Conservation (phyloP, 2,113 vertebrate species). For the Accipiter cooperii region DNA sequence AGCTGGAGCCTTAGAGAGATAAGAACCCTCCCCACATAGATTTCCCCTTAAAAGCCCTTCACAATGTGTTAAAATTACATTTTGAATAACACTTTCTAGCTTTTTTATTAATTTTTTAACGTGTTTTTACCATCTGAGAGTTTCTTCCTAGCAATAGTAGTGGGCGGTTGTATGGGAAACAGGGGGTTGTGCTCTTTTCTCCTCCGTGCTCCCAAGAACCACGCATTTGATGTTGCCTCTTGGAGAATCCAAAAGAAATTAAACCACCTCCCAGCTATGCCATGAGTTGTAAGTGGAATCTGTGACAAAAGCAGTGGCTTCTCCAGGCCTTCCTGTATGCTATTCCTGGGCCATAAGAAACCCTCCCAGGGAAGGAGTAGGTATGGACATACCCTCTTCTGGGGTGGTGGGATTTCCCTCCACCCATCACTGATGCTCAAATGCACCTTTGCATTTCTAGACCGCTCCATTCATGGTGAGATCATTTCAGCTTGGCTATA, state of each 20-base stretch:
- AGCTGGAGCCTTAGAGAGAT: slow-evolving; percentile 19
- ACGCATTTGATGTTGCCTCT: background rate
- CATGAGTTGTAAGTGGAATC: background rate
- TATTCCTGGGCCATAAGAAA: background rate
- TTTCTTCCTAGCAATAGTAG: background rate
- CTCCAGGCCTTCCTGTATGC: background rate
- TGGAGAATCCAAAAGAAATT: background rate
- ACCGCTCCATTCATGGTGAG: background rate
- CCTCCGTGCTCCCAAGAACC: background rate
- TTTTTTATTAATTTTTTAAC: slow-evolving; percentile 54
- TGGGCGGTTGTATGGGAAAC: background rate
- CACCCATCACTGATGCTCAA: background rate
- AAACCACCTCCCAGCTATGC: background rate
- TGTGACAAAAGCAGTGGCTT: background rate
- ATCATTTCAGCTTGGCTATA: slow-evolving; percentile 46
- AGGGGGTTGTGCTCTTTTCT: background rate
- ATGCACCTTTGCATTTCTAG: background rate
- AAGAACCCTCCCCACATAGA: slow-evolving; percentile 24
- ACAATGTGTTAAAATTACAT: slow-evolving; percentile 58
- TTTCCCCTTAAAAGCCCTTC: slow-evolving; percentile 51
- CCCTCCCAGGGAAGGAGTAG: background rate
- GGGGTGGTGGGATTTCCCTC: background rate
- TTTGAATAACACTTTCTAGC: slow-evolving; percentile 47
- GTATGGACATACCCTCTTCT: background rate
- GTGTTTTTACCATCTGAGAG: slow-evolving; percentile 1